phyloP scores from a whole-genome alignment of 2,888 invertebrate species.

The Pseudoips prasinana region DNA sequence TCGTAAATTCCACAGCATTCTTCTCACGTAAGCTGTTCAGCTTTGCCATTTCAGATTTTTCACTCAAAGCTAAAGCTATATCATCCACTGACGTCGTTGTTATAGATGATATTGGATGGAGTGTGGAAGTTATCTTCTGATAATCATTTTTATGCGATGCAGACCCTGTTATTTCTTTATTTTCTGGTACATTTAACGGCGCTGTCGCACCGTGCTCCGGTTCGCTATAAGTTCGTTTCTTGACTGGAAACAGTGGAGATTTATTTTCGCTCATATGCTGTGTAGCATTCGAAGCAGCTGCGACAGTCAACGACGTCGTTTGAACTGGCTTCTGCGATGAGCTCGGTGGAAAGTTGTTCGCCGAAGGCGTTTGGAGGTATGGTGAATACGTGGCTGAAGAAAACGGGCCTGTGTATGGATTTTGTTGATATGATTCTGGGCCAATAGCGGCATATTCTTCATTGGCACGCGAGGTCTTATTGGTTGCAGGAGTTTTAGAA shows the following conservation, averaged over 20 bases:
- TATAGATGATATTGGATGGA: constrained; percentile 42
- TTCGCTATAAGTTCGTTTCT: constrained; percentile 84
- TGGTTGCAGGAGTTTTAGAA: constrained; percentile 66
- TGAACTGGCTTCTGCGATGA: constrained; percentile 54
- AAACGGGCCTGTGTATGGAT: constrained; percentile 66
- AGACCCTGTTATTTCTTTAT: constrained; percentile 36
- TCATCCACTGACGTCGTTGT: constrained; percentile 59
- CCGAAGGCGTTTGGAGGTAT: constrained; percentile 55
- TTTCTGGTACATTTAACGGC: constrained; percentile 44
- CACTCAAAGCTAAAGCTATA: constrained; percentile 65
- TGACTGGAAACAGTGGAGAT: constrained; percentile 81
- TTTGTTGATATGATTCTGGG: constrained; percentile 79
- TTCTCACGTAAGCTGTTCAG: constrained; percentile 57
- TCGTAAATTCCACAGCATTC: constrained; percentile 36
- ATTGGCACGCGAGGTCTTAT: constrained; percentile 73
- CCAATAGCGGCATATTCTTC: constrained; percentile 81
- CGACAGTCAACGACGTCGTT: constrained; percentile 35
- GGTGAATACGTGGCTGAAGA: constrained; percentile 61
- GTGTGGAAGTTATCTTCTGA: constrained; percentile 44
- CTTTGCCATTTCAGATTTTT: constrained; percentile 66
- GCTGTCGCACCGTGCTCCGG: constrained; percentile 50
- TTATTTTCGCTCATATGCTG: constrained; percentile 53
- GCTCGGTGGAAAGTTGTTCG: constrained; percentile 54
- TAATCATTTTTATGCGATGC: constrained; percentile 51
- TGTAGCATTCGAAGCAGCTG: constrained; percentile 44